Base-by-base conservation (phyloP, 2,888 invertebrate species). In the Ormia ochracea region DNA sequence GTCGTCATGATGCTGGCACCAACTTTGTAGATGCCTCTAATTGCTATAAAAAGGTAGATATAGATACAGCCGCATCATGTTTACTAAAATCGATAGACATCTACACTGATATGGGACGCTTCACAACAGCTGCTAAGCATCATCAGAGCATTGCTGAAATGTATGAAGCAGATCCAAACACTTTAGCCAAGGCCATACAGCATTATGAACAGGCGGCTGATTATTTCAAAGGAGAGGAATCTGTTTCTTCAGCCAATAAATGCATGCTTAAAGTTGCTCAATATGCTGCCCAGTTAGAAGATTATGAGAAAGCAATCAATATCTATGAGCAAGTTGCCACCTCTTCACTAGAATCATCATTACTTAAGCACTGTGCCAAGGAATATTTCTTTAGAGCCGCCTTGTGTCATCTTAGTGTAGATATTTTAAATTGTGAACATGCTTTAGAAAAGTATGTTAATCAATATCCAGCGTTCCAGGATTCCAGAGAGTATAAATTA, bases 161-260 rank as follows among this genome's bases (percentile, higher is more conserved):
- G 88, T 98, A 96, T 90, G 99, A 99, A 91, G 93, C 93, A 6
- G 98, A 98, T 86, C 93, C 94, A 70, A 94, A 95, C 41, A 70
- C 21, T 1, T 38, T 82, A 56, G 36, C 78, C 19, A 82, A 87
- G 83, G 96, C 98, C 26, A 95, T 98, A 86, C 94, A 96, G 86
- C 97, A 98, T 90, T 99, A 97, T 90, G 98, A 99, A 88, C 96
- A 98, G 89, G 99, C 99, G 1, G 98, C 98, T 0, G 99, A 99
- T 91, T 99, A 97, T 91, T 99, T 97, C 91, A 94, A 94, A 87
- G 99, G 98, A 61, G 99, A 99, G 90, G 99, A 99, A 91, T 97
- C 98, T 84, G 97, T 96, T 86, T 97, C 98, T 74, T 96, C 98
- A 0, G 99, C 99, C 74, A 99, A 98, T 91, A 99, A 99, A 91